Base-by-base conservation (phyloP, 2,113 vertebrate genomes). In the Cheilinus undulatus region DNA sequence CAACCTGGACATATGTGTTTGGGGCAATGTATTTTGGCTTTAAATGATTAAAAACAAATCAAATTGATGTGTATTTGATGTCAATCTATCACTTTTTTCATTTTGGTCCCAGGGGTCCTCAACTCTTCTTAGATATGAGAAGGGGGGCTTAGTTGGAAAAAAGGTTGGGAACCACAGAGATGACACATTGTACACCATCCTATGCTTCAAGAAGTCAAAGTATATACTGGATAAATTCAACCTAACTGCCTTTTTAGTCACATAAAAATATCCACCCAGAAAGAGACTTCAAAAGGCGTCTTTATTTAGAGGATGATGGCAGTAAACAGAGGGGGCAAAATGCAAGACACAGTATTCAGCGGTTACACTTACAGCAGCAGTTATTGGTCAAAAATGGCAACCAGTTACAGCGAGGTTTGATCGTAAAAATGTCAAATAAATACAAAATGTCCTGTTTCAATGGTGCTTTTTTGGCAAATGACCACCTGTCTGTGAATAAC, bases 251-350 rank as follows among this genome's bases (percentile, higher is more conserved):
- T 17, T 4, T 20, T 20, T 59, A 9, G 30, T 50, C 12, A 36
- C 38, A 48, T 4, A 42, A 34, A 19, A 12, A n/a, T 46, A 15
- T 13, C 0, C 34, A 42, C 11, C 1, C 27, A 11, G 27, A 53
- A 46, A 28, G 19, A n/a, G 64, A 27, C 52, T 78, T 81, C 23
- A 52, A 84, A 83, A 84, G 15, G 26, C 61, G 61, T 75, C 56
- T 87, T 87, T 87, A 86, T 86, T 86, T 57, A n/a, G 54, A 78
- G 73, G 62, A 78, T 27, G 71, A 61, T 75, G 50, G 64, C 71
- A 40, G 61, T 28, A 56, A 32, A 42, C 40, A 42, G 40, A 42
- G 40, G 48, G 67, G 30, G 51, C 30, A 64, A 12, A 22, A 27
- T 53, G 67, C 61, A 24, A 28, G 49, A 72, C 1, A 24, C 38